phyloP scores from a whole-genome alignment of 1,140 invertebrate genomes.

The Tetranychus urticae region DNA sequence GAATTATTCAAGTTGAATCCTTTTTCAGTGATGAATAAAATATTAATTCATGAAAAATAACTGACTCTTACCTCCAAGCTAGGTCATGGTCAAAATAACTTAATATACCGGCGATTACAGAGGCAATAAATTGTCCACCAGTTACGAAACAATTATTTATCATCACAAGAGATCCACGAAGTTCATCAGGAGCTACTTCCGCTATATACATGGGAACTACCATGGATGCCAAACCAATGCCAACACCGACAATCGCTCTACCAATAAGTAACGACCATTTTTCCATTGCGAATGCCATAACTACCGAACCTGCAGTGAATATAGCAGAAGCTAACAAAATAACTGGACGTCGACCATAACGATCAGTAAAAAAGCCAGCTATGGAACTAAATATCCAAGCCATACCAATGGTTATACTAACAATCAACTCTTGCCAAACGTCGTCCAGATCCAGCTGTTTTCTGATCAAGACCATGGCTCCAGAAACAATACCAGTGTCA shows the following conservation, averaged over 20 bases:
- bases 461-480: slow-evolving; percentile 32
- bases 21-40: background rate
- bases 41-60: background rate
- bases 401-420: slow-evolving; percentile 24
- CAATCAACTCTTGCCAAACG: slow-evolving; percentile 29
- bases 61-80: slow-evolving; percentile 27
- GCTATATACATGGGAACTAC: slow-evolving; percentile 37
- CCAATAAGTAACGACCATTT: slow-evolving; percentile 28
- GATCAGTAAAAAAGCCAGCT: slow-evolving; percentile 27
- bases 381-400: slow-evolving; percentile 29
- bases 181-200: slow-evolving; percentile 29
- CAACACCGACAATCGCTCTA: slow-evolving; percentile 31
- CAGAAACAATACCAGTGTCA: slow-evolving; percentile 37
- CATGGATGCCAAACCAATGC: slow-evolving; percentile 34
- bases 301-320: slow-evolving; percentile 29
- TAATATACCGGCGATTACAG: slow-evolving; percentile 29
- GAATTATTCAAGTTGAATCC: background rate
- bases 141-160: slow-evolving; percentile 34
- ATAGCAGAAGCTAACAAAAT: slow-evolving; percentile 30
- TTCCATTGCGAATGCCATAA: slow-evolving; percentile 27
- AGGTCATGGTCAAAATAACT: slow-evolving; percentile 19
- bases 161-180: slow-evolving; percentile 29
- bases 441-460: slow-evolving; percentile 24
- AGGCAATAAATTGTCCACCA: slow-evolving; percentile 30
- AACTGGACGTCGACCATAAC: slow-evolving; percentile 27